Conservation (phyloP, 2,113 vertebrate genomes). For the Ciconia stormi region DNA sequence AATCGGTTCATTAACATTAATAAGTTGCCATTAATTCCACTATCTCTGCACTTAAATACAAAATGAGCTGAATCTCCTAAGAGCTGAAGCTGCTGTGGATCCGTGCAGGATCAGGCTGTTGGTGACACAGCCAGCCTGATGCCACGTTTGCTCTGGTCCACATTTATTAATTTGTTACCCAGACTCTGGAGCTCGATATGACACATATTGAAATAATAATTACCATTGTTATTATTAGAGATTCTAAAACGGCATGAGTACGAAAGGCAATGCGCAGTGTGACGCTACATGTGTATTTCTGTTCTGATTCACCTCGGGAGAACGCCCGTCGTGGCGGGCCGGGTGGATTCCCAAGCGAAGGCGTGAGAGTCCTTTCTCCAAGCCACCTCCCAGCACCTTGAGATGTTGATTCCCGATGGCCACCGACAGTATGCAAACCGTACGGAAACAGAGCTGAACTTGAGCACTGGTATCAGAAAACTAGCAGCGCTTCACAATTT, state of each 20-base stretch:
- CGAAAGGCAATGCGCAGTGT: neutral
- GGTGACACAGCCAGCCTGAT: neutral
- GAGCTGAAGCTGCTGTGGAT: neutral
- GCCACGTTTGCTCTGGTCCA: neutral
- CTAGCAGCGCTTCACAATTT: neutral
- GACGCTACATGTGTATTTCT: neutral
- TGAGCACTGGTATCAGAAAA: neutral
- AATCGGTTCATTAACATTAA: conserved; percentile 11
- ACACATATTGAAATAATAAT: neutral
- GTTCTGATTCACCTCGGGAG: neutral
- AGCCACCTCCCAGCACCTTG: neutral
- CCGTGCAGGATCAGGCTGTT: neutral
- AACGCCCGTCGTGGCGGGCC: accelerated
- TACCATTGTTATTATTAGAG: neutral
- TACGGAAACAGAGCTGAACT: neutral
- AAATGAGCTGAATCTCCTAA: neutral
- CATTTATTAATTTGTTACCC: neutral
- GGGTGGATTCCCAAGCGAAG: neutral
- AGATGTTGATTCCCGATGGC: neutral
- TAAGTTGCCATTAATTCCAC: conserved; percentile 48
- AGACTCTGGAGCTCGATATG: neutral
- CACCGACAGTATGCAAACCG: neutral
- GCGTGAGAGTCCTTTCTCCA: neutral
- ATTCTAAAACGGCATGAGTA: neutral
- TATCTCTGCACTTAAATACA: conserved; percentile 19